Conservation (phyloP, 2,888 invertebrate genomes). For the Drosophila paucipuncta region DNA sequence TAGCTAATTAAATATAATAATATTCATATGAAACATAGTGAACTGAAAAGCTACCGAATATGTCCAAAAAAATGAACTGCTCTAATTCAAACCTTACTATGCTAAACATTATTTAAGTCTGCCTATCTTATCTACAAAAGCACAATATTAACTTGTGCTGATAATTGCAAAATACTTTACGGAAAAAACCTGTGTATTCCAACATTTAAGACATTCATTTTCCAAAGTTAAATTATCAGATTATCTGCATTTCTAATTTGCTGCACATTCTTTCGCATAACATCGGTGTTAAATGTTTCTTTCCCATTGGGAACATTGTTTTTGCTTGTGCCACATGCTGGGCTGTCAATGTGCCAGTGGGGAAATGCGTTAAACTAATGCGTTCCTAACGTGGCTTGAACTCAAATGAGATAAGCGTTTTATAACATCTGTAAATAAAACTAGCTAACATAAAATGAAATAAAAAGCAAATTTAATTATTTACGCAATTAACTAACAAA, state of each 20-base stretch:
- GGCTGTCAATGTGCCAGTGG: slow-evolving; percentile 37
- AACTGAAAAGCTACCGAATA: not conserved
- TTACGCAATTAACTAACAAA: not conserved
- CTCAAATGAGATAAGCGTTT: slow-evolving; percentile 2
- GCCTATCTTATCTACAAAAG: not conserved
- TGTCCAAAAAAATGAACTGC: not conserved
- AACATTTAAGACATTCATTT: not conserved
- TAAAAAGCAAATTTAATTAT: not conserved
- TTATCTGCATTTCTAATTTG: not conserved
- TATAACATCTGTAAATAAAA: not conserved
- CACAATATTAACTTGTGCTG: slow-evolving; percentile 3
- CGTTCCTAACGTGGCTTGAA: slow-evolving; percentile 20
- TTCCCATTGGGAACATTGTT: slow-evolving; percentile 3
- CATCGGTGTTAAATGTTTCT: not conserved
- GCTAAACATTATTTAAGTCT: not conserved
- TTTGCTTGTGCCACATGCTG: slow-evolving; percentile 30
- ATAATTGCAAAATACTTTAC: slow-evolving; percentile 1
- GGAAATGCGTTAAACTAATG: slow-evolving; percentile 32
- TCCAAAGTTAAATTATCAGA: not conserved
- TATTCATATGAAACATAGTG: not conserved
- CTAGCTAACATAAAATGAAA: not conserved
- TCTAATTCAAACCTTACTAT: not conserved
- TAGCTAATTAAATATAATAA: not conserved
- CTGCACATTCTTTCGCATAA: slow-evolving; percentile 7
- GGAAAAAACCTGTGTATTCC: not conserved